phyloP scores from a whole-genome alignment of 2,113 vertebrate genomes.

The Ophthalmolycus amberensis region DNA sequence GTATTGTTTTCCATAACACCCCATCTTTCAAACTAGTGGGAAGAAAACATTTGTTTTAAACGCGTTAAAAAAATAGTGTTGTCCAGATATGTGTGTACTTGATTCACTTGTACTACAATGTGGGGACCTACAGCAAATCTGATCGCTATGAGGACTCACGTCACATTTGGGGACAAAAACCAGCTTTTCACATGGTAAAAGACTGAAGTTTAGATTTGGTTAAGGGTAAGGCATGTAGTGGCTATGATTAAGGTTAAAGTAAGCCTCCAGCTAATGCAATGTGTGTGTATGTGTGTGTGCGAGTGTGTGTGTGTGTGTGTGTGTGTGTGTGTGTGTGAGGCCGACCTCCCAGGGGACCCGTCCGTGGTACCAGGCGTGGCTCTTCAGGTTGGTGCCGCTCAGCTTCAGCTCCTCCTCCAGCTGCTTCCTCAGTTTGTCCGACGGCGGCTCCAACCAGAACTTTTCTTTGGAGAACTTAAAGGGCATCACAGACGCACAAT shows the following conservation, averaged over 20 bases:
- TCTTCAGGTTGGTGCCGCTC: slow-evolving; percentile 88
- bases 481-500: slow-evolving; percentile 42
- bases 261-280: neutral
- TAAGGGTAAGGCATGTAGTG: neutral
- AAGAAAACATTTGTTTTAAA: neutral
- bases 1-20: too few relatives aligned
- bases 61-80: neutral
- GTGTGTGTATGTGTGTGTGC: neutral
- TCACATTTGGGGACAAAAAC: neutral
- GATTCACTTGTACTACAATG: neutral
- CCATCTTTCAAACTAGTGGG: too few relatives aligned
- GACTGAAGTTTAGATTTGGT: neutral
- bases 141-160: neutral
- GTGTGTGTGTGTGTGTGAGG: neutral
- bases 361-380: slow-evolving; percentile 95
- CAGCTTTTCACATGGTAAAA: neutral
- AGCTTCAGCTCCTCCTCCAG: slow-evolving; percentile 94
- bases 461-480: slow-evolving; percentile 94
- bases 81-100: neutral
- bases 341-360: slow-evolving; percentile 91
- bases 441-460: slow-evolving; percentile 88
- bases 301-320: neutral
- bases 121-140: neutral
- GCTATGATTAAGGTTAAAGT: neutral
- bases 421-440: slow-evolving; percentile 91